Conservation (phyloP, 1,140 invertebrate species). For the Drosophila miranda region DNA sequence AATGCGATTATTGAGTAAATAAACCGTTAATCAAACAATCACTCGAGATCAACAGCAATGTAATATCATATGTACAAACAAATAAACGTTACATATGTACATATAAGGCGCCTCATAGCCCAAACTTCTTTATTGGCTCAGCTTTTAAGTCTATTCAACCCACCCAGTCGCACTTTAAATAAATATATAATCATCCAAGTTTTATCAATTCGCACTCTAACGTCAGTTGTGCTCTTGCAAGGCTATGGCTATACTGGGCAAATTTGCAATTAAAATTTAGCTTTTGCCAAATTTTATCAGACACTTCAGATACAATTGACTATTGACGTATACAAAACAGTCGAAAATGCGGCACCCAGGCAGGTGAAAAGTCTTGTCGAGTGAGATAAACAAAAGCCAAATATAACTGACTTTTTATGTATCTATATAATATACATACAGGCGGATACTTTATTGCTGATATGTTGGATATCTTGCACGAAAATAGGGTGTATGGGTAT, state of each 20-base stretch:
- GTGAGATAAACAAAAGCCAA: conserved; percentile 60
- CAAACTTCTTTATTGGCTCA: conserved; percentile 25
- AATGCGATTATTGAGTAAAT: conserved; percentile 43
- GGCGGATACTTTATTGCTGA: conserved; percentile 30
- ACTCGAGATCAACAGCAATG: conserved; percentile 35
- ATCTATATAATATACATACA: conserved; percentile 16
- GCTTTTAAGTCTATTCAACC: conserved; percentile 27
- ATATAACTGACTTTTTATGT: conserved; percentile 28
- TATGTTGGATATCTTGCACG: conserved; percentile 17
- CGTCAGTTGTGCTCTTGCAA: conserved; percentile 55
- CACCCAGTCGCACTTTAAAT: conserved; percentile 1
- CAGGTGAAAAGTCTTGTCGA: conserved; percentile 47
- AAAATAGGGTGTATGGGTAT: too few relatives aligned
- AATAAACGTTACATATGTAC: conserved; percentile 11
- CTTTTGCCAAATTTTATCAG: conserved; percentile 67
- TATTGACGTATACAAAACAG: conserved; percentile 63
- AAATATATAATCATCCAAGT: conserved; percentile 24
- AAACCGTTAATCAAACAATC: conserved; percentile 49
- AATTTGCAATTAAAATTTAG: conserved; percentile 76
- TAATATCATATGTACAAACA: conserved; percentile 2
- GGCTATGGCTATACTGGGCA: conserved; percentile 9
- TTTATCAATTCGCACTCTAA: conserved; percentile 38
- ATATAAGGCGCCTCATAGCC: conserved; percentile 21
- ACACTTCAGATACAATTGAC: conserved; percentile 77
- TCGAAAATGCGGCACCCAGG: conserved; percentile 4